These are phyloP conservation scores for Sceliomorpha sp. DNA, from an alignment of 2,888 invertebrate species.

Conservation along the genomic window DNA sequence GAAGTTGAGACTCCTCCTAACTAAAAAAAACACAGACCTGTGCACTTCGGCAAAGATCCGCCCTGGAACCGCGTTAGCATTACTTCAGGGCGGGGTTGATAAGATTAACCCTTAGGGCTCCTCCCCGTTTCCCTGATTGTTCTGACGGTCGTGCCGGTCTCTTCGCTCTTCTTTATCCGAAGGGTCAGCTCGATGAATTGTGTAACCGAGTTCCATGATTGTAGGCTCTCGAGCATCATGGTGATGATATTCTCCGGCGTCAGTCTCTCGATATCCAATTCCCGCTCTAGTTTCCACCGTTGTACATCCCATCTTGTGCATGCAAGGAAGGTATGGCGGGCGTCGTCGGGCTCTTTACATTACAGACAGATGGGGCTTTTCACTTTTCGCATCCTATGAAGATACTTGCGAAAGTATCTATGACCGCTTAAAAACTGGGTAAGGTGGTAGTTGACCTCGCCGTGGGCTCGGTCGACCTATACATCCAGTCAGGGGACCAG, in stretches of 20 bases:
- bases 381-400: conserved; percentile 33
- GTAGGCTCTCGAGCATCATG: conserved; percentile 27
- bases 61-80: no score
- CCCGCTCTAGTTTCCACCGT: no score
- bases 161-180: conserved; percentile 20
- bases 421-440: conserved; percentile 19
- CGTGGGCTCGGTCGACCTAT: conserved; percentile 9
- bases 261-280: no score
- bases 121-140: no score
- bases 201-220: conserved; percentile 27
- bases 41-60: no score
- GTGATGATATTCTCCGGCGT: conserved; percentile 33
- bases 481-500: not conserved
- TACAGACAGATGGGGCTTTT: conserved; percentile 27
- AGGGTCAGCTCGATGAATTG: conserved; percentile 23
- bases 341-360: conserved; percentile 35
- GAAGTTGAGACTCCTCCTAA: no score
- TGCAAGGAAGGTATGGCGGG: conserved; percentile 47
- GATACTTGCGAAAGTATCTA: conserved; percentile 27
- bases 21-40: no score
- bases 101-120: no score
- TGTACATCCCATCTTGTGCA: conserved; percentile 37
- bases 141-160: no score
- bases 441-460: conserved; percentile 28
- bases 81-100: no score